Evolutionary conservation across 2,888 invertebrate genomes (phyloP).

Genomic region (Tortricodes alternella): DNA sequence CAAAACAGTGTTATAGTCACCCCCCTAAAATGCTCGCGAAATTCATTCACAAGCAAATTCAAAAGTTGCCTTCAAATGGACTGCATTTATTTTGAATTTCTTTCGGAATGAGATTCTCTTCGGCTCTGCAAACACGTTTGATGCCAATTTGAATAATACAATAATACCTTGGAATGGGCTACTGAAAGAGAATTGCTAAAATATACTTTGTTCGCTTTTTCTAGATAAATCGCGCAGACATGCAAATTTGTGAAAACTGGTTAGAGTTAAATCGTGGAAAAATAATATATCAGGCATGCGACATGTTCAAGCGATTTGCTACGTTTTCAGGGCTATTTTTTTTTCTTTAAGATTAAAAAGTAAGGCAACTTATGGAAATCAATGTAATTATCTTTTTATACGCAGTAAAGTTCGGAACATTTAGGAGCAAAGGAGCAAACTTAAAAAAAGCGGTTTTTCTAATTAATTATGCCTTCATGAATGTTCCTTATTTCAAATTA

Average conservation of each 20-base stretch:
- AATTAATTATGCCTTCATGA: too few species aligned
- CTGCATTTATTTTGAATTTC: constrained; percentile 30
- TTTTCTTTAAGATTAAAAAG: too few species aligned
- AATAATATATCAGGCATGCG: neutral
- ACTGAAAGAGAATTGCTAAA: constrained; percentile 15
- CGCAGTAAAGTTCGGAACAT: too few species aligned
- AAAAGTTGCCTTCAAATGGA: constrained; percentile 19
- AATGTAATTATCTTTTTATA: too few species aligned
- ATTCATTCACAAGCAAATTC: constrained; percentile 5
- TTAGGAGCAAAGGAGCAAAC: too few species aligned
- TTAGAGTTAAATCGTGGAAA: constrained; percentile 10
- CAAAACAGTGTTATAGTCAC: neutral
- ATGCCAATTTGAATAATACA: constrained; percentile 29
- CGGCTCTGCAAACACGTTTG: constrained; percentile 30
- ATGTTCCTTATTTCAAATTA: too few species aligned
- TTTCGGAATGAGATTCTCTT: constrained; percentile 10
- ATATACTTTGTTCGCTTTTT: constrained; percentile 7
- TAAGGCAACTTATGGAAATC: too few species aligned
- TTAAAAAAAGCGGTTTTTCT: too few species aligned
- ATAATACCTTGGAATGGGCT: constrained; percentile 21
- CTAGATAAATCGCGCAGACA: constrained; percentile 5
- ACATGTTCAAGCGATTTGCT: neutral
- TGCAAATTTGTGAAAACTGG: constrained; percentile 11
- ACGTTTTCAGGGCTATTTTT: too few species aligned
- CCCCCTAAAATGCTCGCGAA: constrained; percentile 2